Evolutionary conservation across 2,888 invertebrate species (phyloP).

Genomic region (Andricus curvator): DNA sequence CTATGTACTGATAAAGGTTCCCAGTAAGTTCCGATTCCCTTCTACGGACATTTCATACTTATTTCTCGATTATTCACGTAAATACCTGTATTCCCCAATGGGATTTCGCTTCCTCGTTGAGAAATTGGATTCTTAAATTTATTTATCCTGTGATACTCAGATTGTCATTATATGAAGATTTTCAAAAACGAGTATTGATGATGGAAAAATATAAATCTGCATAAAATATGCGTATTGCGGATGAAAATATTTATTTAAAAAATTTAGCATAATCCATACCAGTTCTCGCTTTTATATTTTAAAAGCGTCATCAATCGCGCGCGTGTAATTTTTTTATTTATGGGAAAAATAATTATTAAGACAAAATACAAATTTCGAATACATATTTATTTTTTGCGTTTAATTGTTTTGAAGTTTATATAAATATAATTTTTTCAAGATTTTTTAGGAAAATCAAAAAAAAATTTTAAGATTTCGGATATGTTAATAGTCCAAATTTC

Average conservation of each 20-base stretch:
- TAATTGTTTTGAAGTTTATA: no score
- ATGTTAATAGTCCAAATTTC: no score
- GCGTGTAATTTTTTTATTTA: no score
- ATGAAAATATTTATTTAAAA: background rate
- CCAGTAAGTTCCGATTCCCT: background rate
- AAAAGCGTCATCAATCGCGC: no score
- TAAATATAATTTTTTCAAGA: no score
- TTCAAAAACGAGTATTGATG: background rate
- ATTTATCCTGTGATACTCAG: background rate
- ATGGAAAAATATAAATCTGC: background rate
- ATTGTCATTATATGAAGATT: background rate
- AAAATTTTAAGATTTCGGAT: rapidly evolving
- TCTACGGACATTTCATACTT: background rate
- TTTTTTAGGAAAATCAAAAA: no score
- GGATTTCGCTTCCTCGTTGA: background rate
- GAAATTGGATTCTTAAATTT: background rate
- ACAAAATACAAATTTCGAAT: no score
- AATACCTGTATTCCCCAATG: background rate
- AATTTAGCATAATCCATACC: no score
- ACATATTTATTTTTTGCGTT: no score
- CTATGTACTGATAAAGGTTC: background rate
- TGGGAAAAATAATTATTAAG: no score
- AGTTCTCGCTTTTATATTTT: no score
- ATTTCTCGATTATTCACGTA: background rate
- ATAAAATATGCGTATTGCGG: no score